Evolutionary conservation across 2,113 vertebrate genomes (phyloP).

Genomic region (Eurystomus gularis): DNA sequence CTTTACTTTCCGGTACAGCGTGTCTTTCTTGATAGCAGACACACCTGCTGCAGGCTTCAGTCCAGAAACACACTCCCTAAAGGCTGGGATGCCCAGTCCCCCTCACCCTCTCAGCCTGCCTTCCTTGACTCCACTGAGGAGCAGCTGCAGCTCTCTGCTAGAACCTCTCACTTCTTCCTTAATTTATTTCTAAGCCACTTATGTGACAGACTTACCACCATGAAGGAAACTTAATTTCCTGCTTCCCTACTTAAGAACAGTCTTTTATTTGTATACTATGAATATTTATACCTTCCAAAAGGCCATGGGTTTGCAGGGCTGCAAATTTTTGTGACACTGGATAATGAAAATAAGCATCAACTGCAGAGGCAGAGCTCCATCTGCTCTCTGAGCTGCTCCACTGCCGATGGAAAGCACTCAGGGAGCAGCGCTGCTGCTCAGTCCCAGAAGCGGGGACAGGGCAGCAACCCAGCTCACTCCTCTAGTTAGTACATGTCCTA

Average conservation of each 20-base stretch:
- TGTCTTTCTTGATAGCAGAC: background rate
- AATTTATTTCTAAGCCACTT: background rate
- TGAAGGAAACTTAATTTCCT: background rate
- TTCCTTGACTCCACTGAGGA: background rate
- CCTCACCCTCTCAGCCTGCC: background rate
- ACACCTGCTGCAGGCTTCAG: background rate
- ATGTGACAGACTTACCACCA: background rate
- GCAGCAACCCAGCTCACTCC: background rate
- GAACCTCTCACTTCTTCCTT: background rate
- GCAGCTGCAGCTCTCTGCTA: background rate
- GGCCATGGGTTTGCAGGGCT: background rate
- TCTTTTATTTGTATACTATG: background rate
- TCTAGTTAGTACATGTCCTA: rapidly evolving
- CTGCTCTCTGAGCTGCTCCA: background rate
- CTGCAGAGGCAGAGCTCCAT: background rate
- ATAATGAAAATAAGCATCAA: background rate
- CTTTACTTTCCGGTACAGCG: background rate
- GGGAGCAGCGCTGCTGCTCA: background rate
- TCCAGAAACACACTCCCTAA: background rate
- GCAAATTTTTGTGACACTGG: background rate
- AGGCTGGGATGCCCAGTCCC: background rate
- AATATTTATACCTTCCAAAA: background rate
- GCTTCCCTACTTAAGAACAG: background rate
- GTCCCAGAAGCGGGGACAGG: background rate
- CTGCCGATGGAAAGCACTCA: background rate